Percentiles rank a stretch among this genome's conserved stretches.
Evolutionary conservation across 2,797 vertebrate species (phyloP).

Genomic region (Bovichtus variegatus): DNA sequence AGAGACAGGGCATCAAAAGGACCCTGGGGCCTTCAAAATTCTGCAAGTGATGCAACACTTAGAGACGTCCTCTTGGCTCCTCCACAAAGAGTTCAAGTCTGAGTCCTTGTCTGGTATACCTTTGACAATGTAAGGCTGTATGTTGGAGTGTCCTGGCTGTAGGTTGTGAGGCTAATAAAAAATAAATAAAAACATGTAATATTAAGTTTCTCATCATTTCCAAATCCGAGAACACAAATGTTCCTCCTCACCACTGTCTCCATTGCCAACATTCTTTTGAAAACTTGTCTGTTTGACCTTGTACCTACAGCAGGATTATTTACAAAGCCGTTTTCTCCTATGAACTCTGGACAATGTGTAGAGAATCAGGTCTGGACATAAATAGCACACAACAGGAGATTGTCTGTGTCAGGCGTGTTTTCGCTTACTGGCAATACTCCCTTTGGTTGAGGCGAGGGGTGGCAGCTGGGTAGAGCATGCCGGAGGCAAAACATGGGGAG

Average conservation of each 20-base stretch:
- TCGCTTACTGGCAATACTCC: too few relatives aligned
- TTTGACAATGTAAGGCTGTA: neutral
- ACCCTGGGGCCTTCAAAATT: conserved; percentile 62
- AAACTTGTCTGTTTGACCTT: neutral
- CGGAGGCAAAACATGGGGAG: too few relatives aligned
- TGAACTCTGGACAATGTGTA: too few relatives aligned
- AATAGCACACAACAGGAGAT: too few relatives aligned
- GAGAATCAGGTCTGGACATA: too few relatives aligned
- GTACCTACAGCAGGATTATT: neutral
- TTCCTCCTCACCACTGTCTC: neutral
- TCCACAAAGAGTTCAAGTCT: conserved; percentile 29
- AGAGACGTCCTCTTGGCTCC: conserved; percentile 31
- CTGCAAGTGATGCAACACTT: conserved; percentile 63
- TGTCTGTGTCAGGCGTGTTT: too few relatives aligned
- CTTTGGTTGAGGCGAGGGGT: too few relatives aligned
- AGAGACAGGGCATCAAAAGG: conserved; percentile 66
- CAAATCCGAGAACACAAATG: neutral
- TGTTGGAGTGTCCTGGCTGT: neutral
- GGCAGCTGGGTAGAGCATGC: too few relatives aligned
- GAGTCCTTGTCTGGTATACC: conserved; percentile 2
- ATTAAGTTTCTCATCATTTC: neutral
- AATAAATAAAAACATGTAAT: too few relatives aligned
- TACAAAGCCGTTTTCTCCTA: neutral
- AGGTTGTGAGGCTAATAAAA: neutral
- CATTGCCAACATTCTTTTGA: neutral